A percentile compares a stretch with the other conserved stretches of the same genome.
Conservation (phyloP, 2,113 vertebrate genomes). For the Caloenas nicobarica region DNA sequence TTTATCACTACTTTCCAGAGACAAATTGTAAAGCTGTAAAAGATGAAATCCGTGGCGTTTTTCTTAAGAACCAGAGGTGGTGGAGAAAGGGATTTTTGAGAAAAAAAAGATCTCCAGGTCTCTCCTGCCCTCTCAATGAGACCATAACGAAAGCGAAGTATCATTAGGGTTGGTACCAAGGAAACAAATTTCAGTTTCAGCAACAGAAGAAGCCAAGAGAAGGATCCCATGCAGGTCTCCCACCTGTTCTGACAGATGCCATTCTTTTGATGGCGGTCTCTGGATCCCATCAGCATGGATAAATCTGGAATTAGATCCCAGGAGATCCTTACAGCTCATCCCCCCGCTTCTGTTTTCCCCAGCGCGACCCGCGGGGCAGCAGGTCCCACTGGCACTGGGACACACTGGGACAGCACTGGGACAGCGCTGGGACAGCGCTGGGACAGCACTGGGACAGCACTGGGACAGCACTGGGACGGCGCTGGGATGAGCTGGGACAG, state of each 20-base stretch:
- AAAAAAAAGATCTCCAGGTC: neutral
- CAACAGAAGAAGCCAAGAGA: neutral
- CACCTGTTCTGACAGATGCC: neutral
- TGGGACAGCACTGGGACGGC: fast-evolving
- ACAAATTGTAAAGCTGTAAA: neutral
- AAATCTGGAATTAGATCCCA: neutral
- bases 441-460: fast-evolving
- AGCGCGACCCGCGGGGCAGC: neutral
- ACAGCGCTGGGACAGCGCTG: fast-evolving
- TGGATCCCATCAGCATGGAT: neutral
- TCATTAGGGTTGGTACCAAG: neutral
- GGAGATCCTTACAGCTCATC: neutral
- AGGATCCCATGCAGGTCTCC: neutral
- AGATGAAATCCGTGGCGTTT: neutral
- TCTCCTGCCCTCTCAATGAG: neutral
- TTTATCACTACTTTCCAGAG: neutral
- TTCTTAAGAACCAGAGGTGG: neutral
- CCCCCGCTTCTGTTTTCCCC: neutral
- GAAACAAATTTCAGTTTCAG: neutral
- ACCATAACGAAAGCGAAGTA: neutral
- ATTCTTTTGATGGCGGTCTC: neutral
- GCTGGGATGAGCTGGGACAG: no score
- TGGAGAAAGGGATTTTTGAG: neutral
- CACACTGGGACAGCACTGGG: fast-evolving
- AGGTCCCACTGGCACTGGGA: neutral